Evolutionary conservation across 2,888 invertebrate species (phyloP), one percentile per base, ranked within the genome.

Genomic region (Hydroisotoma schaefferi): DNA sequence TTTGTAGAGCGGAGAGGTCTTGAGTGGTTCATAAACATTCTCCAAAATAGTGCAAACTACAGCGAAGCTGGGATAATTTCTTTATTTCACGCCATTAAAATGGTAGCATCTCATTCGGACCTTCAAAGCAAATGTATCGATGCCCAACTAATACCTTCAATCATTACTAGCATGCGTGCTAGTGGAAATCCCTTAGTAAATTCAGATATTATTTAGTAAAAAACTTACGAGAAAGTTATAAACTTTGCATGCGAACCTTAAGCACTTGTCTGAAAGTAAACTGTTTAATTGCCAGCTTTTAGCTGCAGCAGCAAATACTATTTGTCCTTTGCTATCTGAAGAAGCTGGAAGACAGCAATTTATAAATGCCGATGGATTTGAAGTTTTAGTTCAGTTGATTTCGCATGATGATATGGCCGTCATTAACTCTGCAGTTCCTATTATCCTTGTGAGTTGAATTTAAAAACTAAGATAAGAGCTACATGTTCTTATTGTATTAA

Each of bases 381-480:
- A 62, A 29, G 6, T 55, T 23, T 20, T 68, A 8, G 18, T 60
- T 20, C 46, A 65, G 37, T 23, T 68, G 26, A 40, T 68, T 27
- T 25, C 20, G 1, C 63, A 68, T 58, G 38, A 55, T 20, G 71
- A 71, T 33, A 63, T 64, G 55, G 63, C 62, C 15, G 66, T 71
- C 1, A 61, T 68, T 4, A 22, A 40, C 2, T 52, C 67, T 15
- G 59, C 59, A 1, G 63, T 66, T 37, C 57, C 67, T 12, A 62
- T 71, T 26, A 62, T 71, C 27, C 65, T 67, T 51, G 67, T 69
- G 51, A 28, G 33, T 28, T 33, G 18, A 22, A 8, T 22, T 20
- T n/a, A n/a, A n/a, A n/a, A n/a, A n/a, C n/a, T n/a, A n/a, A n/a
- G n/a, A n/a, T n/a, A n/a, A n/a, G n/a, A n/a, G n/a, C n/a, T n/a